Conservation (phyloP, 2,113 vertebrate genomes). For the Labeo catla region DNA sequence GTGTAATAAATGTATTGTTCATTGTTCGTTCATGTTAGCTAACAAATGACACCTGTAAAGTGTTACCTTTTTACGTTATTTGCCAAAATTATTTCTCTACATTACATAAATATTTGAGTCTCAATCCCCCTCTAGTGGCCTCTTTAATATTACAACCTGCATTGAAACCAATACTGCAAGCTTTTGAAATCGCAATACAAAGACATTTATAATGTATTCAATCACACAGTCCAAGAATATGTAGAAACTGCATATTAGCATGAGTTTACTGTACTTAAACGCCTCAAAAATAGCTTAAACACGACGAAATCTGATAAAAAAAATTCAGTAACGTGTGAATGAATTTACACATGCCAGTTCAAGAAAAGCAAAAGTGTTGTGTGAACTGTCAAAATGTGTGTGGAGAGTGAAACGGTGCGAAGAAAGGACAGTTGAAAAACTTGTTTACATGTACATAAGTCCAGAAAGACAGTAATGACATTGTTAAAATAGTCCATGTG, state of each 20-base stretch:
- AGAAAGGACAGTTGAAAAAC: not conserved
- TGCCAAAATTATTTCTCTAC: too few relatives aligned
- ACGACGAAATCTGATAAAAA: not conserved
- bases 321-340: not conserved
- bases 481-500: too few relatives aligned
- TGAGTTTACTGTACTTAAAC: not conserved
- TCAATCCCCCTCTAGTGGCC: not conserved
- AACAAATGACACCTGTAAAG: too few relatives aligned
- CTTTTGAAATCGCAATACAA: not conserved
- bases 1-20: too few relatives aligned
- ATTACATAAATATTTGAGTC: not conserved
- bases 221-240: not conserved
- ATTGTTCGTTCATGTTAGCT: too few relatives aligned
- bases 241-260: not conserved
- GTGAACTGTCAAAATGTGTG: not conserved
- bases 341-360: not conserved
- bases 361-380: not conserved
- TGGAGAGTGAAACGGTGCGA: not conserved
- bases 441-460: not conserved
- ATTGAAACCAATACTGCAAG: not conserved
- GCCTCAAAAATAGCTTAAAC: not conserved
- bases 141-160: conserved; percentile 1
- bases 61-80: too few relatives aligned
- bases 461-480: not conserved
- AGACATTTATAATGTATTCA: not conserved